Evolutionary conservation across 2,888 invertebrate genomes (phyloP).

Genomic region (Nyleta sp.): DNA sequence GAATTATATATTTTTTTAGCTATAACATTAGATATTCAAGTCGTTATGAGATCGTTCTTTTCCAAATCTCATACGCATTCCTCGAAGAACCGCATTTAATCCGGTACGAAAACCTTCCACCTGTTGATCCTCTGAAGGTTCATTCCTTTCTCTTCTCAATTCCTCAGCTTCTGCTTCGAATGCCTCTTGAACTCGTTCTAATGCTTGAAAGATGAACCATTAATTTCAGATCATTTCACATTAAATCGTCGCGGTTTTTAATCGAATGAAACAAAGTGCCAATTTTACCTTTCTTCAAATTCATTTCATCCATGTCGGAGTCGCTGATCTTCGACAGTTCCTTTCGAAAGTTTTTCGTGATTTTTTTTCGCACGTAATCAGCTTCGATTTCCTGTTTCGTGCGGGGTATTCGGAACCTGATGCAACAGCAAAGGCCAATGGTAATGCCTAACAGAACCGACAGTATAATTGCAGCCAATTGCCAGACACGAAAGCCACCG

Average conservation of each 20-base stretch:
- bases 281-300: constrained; percentile 88
- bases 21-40: constrained; percentile 26
- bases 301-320: constrained; percentile 93
- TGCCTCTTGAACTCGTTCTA: constrained; percentile 87
- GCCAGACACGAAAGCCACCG: constrained; percentile 91
- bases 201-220: constrained; percentile 83
- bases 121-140: constrained; percentile 60
- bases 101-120: constrained; percentile 71
- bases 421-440: constrained; percentile 94
- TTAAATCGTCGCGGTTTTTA: too few species aligned
- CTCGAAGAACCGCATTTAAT: constrained; percentile 75
- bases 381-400: constrained; percentile 98
- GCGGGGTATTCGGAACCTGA: constrained; percentile 94
- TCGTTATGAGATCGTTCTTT: constrained; percentile 53
- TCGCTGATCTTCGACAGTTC: constrained; percentile 92
- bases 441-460: constrained; percentile 75
- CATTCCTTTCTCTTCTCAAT: constrained; percentile 66
- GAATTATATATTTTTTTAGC: not conserved
- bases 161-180: constrained; percentile 84
- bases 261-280: too few species aligned
- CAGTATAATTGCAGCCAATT: constrained; percentile 82
- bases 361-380: constrained; percentile 92
- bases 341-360: constrained; percentile 92
- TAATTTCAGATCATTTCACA: not conserved
- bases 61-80: constrained; percentile 72